These are phyloP conservation scores for Carlito syrichta DNA, from an alignment of 2,113 vertebrate species.

Conservation along the genomic window DNA sequence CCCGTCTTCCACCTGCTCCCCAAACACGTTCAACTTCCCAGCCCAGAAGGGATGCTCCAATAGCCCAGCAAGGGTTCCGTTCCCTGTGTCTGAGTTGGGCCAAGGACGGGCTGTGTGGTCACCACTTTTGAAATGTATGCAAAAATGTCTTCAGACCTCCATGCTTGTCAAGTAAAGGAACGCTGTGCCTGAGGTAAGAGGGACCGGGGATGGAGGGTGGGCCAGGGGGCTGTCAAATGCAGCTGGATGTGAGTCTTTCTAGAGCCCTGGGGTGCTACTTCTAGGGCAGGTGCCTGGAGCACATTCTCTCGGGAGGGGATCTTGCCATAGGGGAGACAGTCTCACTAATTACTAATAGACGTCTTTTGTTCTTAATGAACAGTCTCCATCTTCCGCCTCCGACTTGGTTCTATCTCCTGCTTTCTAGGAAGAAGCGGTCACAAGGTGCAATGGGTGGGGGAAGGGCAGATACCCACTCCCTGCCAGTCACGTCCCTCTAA, in stretches of 20 bases:
- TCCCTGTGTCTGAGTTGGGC: no score
- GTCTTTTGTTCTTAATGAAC: constrained; percentile 61
- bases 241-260: fast-evolving
- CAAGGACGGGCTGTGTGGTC: background rate
- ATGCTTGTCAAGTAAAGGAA: background rate
- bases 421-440: constrained; percentile 32
- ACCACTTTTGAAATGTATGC: background rate
- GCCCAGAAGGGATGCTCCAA: background rate
- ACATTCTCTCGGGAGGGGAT: background rate
- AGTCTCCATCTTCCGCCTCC: constrained; percentile 33
- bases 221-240: background rate
- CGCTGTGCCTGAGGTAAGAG: background rate
- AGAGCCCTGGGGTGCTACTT: background rate
- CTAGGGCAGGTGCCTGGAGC: background rate
- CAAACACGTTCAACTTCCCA: fast-evolving
- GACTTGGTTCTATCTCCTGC: background rate
- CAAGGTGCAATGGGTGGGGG: background rate
- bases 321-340: background rate
- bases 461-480: background rate
- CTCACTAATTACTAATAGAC: constrained; percentile 57
- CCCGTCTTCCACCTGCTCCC: background rate
- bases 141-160: background rate
- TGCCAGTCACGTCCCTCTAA: background rate
- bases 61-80: background rate
- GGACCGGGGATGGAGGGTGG: background rate